Evolutionary conservation across 2,113 vertebrate species (phyloP).

Genomic region (Neopipo cinnamomea): DNA sequence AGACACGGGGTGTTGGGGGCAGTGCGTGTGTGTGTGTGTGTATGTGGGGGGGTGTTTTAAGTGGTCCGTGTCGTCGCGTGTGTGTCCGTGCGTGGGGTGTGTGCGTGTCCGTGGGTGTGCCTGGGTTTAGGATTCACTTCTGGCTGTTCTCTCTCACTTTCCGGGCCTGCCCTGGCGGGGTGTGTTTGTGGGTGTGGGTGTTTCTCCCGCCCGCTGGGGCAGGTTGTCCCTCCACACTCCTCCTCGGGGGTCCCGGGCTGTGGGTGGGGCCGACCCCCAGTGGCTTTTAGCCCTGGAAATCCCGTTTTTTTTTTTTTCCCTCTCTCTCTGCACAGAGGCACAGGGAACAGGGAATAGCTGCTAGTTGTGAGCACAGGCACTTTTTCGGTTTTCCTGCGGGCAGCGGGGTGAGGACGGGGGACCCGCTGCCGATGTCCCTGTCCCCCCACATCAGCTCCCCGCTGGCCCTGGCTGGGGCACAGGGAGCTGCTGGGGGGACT

Average conservation of each 20-base stretch:
- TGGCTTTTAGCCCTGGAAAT: background rate
- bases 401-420: background rate
- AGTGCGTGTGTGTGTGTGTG: background rate
- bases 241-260: background rate
- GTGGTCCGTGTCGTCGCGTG: background rate
- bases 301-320: background rate
- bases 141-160: background rate
- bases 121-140: background rate
- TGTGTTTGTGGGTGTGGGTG: background rate
- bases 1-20: background rate
- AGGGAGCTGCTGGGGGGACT: background rate
- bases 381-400: background rate
- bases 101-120: background rate
- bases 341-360: slow-evolving; percentile 37
- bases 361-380: slow-evolving; percentile 39
- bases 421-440: background rate
- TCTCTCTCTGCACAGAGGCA: background rate
- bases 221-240: background rate
- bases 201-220: background rate
- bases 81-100: background rate
- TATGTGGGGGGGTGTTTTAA: background rate
- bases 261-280: accelerated
- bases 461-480: background rate
- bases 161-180: background rate
- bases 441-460: background rate